These are phyloP conservation scores for Idaea straminata DNA, from an alignment of 2,888 invertebrate species.

Conservation along the genomic window DNA sequence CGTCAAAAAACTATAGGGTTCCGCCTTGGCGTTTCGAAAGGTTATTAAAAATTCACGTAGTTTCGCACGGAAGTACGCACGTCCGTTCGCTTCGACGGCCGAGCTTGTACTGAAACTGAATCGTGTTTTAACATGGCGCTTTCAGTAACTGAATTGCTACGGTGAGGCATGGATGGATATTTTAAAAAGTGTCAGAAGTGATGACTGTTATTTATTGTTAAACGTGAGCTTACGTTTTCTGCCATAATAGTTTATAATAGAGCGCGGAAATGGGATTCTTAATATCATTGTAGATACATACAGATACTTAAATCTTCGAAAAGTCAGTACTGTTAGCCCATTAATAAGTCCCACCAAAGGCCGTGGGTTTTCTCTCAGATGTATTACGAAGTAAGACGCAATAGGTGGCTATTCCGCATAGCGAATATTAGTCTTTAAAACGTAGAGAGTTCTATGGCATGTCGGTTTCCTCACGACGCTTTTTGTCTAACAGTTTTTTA, in stretches of 20 bases:
- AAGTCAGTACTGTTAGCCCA: too few relatives aligned
- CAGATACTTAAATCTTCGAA: too few relatives aligned
- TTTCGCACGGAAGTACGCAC: slow-evolving; percentile 21
- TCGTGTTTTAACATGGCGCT: slow-evolving; percentile 29
- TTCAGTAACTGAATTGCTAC: slow-evolving; percentile 17
- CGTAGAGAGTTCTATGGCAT: too few relatives aligned
- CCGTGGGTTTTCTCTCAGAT: too few relatives aligned
- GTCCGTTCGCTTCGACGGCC: slow-evolving; percentile 26
- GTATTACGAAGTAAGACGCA: too few relatives aligned
- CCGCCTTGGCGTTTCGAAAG: slow-evolving; percentile 45
- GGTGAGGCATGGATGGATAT: not conserved
- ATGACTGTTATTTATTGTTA: slow-evolving; percentile 1
- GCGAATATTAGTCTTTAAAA: too few relatives aligned
- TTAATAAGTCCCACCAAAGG: too few relatives aligned
- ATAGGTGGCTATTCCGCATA: too few relatives aligned
- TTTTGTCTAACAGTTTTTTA: too few relatives aligned
- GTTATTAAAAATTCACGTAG: slow-evolving; percentile 69
- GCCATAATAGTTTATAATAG: not conserved
- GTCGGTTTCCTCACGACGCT: too few relatives aligned
- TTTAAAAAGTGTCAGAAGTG: not conserved
- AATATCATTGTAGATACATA: not conserved
- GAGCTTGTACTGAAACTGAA: slow-evolving; percentile 40
- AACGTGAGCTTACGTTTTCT: slow-evolving; percentile 1
- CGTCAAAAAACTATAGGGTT: slow-evolving; percentile 26
- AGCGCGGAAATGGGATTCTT: not conserved